Evolutionary conservation across 2,797 vertebrate species (phyloP), one percentile per base, ranked within the genome.

Genomic region (Psittacula derbiana): DNA sequence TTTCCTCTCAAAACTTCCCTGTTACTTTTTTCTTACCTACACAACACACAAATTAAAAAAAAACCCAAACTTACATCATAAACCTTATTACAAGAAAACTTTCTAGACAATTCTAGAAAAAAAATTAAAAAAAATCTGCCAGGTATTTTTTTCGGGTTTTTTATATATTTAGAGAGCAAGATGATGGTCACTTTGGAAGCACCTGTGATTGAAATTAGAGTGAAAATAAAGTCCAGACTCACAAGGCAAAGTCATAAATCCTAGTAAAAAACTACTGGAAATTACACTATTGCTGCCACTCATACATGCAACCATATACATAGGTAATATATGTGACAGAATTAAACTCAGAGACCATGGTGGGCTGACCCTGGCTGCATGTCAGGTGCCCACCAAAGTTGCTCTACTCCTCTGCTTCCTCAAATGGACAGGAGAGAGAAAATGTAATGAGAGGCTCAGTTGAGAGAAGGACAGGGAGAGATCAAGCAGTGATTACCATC

Each of bases 371-470:
- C 4, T 67, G 41, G 11, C 47, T 46, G 62, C 25, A 57, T 0
- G 5, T 2, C 19, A 38, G n/a, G 8, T 46, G 10, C 12, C 25
- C 17, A 70, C 11, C 17, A 28, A 80, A 50, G 17, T 8, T 7
- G 2, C 7, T 57, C 8, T 40, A 10, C 74, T 24, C 19, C 16
- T 50, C 10, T 16, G 16, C 4, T 30, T 86, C 28, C 4, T 80
- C 36, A 58, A 5, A 8, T 40, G 25, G 17, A 40, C 17, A 57
- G 30, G 14, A n/a, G 43, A 50, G 40, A 73, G 12, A 41, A 20
- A 47, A 30, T 38, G 28, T 15, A 61, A 61, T 0, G 0, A 49
- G 73, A 49, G 5, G 9, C 5, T 55, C 0, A 6, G 3, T 30
- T 4, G 3, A 62, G 23, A 70, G 13, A 79, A 55, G 18, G 31